Percentiles rank a stretch among this genome's conserved stretches.
Conservation (phyloP, 2,888 invertebrate genomes). For the Dryococelus australis region DNA sequence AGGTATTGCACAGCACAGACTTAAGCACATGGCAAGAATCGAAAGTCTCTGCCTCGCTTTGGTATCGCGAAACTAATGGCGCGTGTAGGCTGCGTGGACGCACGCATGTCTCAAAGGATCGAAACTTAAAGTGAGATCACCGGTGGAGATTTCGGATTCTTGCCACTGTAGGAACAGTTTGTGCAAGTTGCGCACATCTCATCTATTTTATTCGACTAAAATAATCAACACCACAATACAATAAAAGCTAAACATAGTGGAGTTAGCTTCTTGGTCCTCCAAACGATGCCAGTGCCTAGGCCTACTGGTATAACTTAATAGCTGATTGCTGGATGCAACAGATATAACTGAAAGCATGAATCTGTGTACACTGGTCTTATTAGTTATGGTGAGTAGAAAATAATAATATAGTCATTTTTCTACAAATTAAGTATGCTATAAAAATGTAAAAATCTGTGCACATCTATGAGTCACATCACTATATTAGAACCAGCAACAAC, state of each 20-base stretch:
- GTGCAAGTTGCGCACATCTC: conserved; percentile 46
- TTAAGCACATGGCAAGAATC: conserved; percentile 47
- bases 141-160: conserved; percentile 40
- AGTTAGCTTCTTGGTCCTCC: conserved; percentile 40
- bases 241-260: conserved; percentile 44
- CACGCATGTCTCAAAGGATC: neutral
- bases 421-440: conserved; percentile 49
- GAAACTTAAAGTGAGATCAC: neutral
- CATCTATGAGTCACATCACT: conserved; percentile 47
- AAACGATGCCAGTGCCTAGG: conserved; percentile 37
- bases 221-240: conserved; percentile 43
- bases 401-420: conserved; percentile 45
- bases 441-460: conserved; percentile 50
- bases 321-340: conserved; percentile 33
- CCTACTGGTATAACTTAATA: conserved; percentile 34
- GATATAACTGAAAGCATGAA: conserved; percentile 32
- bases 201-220: conserved; percentile 41
- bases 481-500: conserved; percentile 43
- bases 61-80: neutral
- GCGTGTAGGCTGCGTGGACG: neutral
- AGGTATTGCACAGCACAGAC: conserved; percentile 48
- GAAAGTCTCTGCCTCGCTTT: conserved; percentile 33
- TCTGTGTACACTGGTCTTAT: conserved; percentile 43
- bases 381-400: conserved; percentile 46
- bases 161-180: conserved; percentile 47